These are phyloP conservation scores for Tridacna gigas DNA, from an alignment of 2,888 invertebrate species.

Conservation along the genomic window DNA sequence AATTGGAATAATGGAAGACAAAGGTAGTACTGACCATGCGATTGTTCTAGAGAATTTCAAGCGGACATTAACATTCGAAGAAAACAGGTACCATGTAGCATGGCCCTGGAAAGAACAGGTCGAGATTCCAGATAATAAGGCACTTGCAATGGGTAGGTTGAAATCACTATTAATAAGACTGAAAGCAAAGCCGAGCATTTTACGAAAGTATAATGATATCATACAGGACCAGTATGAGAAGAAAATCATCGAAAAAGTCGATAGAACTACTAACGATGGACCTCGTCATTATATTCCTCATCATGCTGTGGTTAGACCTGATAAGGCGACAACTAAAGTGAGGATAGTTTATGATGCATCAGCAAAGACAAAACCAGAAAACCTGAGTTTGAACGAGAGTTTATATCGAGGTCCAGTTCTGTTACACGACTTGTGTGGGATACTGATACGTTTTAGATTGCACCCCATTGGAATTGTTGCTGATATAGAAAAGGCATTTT, in stretches of 20 bases:
- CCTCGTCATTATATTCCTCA: neutral
- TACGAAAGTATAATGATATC: neutral
- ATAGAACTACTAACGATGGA: neutral
- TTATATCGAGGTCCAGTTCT: neutral
- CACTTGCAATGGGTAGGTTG: neutral
- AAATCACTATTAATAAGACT: neutral
- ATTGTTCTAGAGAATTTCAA: no score
- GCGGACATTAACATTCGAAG: no score
- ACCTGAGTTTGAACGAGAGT: neutral
- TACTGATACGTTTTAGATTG: no score
- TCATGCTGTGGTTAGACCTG: neutral
- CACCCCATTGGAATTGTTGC: no score
- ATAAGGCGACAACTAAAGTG: neutral
- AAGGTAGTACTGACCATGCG: no score
- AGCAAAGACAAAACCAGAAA: no score
- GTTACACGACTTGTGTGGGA: constrained; percentile 9
- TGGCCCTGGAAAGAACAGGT: neutral
- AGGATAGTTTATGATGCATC: neutral
- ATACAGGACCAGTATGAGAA: neutral
- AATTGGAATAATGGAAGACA: neutral
- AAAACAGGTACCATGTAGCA: neutral
- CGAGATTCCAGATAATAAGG: no score
- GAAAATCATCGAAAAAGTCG: constrained; percentile 4
- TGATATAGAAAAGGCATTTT: no score
- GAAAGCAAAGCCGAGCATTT: neutral